These are phyloP conservation scores for Pungitius pungitius DNA, from an alignment of 2,113 vertebrate species.

Conservation along the genomic window DNA sequence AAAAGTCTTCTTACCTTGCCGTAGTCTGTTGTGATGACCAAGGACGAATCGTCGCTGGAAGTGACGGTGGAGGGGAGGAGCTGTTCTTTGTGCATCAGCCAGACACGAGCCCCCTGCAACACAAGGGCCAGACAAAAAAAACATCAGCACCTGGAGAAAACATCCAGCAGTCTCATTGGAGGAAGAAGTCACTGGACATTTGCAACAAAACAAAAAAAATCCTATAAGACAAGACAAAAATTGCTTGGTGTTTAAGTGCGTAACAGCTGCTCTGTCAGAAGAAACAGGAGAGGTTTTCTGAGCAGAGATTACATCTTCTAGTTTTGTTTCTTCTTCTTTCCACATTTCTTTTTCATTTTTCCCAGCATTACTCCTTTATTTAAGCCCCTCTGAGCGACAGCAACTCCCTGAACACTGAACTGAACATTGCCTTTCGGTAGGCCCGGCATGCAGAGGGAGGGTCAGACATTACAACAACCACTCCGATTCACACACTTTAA, in stretches of 20 bases:
- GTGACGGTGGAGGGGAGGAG: constrained; percentile 86
- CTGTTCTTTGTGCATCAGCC: constrained; percentile 86
- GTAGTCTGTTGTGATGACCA: constrained; percentile 85
- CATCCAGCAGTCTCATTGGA: constrained; percentile 14
- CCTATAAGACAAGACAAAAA: not conserved
- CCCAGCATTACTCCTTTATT: constrained; percentile 27
- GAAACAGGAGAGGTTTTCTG: not conserved
- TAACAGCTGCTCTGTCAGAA: not conserved
- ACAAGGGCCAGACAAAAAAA: constrained; percentile 43
- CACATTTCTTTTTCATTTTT: constrained; percentile 22
- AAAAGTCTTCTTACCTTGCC: constrained; percentile 80
- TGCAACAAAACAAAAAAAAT: not conserved
- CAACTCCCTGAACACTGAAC: constrained; percentile 33
- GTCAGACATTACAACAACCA: constrained; percentile 46
- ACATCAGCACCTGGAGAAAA: constrained; percentile 57
- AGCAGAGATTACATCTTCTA: not conserved
- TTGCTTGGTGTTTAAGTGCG: not conserved
- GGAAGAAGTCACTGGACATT: constrained; percentile 7
- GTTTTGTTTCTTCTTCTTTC: not conserved
- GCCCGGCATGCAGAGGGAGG: constrained; percentile 36
- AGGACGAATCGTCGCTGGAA: constrained; percentile 73
- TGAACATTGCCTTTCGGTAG: constrained; percentile 43
- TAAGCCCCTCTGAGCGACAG: constrained; percentile 44
- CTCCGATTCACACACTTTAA: constrained; percentile 29
- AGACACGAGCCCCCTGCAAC: constrained; percentile 86